Evolutionary conservation across 35 echinoderm and acorn worm species (phyloP).

Genomic region (Eucidaris tribuloides): DNA sequence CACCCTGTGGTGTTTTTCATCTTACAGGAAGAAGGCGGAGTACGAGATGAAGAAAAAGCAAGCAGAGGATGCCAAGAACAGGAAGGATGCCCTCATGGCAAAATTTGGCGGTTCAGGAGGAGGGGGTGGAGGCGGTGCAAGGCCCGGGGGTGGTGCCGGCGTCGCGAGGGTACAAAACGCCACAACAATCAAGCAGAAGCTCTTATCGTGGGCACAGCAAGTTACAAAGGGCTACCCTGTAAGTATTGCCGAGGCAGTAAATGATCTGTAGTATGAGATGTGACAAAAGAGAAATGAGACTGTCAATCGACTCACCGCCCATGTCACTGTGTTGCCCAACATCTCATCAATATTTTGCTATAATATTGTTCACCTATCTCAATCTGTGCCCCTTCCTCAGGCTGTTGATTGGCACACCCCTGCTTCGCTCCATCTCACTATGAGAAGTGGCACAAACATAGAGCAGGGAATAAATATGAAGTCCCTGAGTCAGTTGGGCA

Average conservation of each 20-base stretch:
- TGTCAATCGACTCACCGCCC: too few species aligned
- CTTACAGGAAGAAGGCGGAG: conserved; percentile 64
- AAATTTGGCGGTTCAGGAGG: conserved; percentile 88
- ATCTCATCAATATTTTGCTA: too few species aligned
- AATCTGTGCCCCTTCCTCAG: too few species aligned
- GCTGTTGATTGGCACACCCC: too few species aligned
- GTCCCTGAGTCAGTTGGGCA: too few species aligned
- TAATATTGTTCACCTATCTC: too few species aligned
- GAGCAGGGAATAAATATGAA: too few species aligned
- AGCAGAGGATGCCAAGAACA: conserved; percentile 45
- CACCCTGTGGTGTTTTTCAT: not conserved
- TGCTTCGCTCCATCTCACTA: too few species aligned
- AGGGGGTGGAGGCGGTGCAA: conserved; percentile 13
- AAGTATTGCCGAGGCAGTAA: not conserved
- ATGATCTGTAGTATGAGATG: too few species aligned
- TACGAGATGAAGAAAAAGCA: conserved; percentile 70
- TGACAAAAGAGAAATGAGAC: too few species aligned
- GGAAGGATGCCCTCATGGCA: conserved; percentile 78
- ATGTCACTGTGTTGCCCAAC: too few species aligned
- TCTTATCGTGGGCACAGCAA: conserved; percentile 82
- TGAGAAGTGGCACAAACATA: too few species aligned
- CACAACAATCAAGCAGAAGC: conserved; percentile 82
- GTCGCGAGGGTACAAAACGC: conserved; percentile 78
- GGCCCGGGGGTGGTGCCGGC: conserved; percentile 18
- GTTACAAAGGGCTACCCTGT: conserved; percentile 73